Evolutionary conservation across 2,888 invertebrate species (phyloP), one percentile per base, ranked within the genome.

Genomic region (Empis stercorea): DNA sequence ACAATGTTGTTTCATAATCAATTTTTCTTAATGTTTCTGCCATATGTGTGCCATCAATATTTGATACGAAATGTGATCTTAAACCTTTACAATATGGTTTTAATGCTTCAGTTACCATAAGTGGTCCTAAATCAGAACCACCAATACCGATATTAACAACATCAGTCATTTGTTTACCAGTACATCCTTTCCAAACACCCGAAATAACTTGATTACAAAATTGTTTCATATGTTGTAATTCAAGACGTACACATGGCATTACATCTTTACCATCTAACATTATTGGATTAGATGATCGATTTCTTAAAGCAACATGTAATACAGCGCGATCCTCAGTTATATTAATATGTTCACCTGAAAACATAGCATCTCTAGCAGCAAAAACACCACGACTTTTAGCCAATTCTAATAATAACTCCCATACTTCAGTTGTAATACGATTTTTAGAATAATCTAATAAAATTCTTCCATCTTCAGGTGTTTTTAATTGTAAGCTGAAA

Each of bases 61-160:
- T 99, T 3, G 97, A 97, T 0, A 99, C 95, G 71, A 99, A 99
- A 68, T 99, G 95, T 10, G 76, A 75, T 52, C 81, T 81, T 4
- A 95, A 81, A 1, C 94, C 93, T 58, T 83, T 78, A 56, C 83
- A 84, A 62, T 84, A 95, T 13, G 92, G 87, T 61, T 93, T 92
- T 46, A 99, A 74, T 1, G 97, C 95, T 72, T 99, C 99, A 0
- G 96, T 96, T 39, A 96, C 99, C 99, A 99, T 99, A 42, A 95
- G 73, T 0, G 99, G 99, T 3, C 99, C 99, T 64, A 99, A 76
- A 74, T 99, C 99, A 1, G 97, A 99, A 34, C 99, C 99, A 30
- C 99, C 99, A 61, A 99, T 99, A 50, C 99, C 99, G 68, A 99
- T 99, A 70, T 99, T 99, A 50, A 99, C 87, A 36, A 99, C 89